Evolutionary conservation across 2,888 invertebrate species (phyloP).

Genomic region (Peribatodes rhomboidaria): DNA sequence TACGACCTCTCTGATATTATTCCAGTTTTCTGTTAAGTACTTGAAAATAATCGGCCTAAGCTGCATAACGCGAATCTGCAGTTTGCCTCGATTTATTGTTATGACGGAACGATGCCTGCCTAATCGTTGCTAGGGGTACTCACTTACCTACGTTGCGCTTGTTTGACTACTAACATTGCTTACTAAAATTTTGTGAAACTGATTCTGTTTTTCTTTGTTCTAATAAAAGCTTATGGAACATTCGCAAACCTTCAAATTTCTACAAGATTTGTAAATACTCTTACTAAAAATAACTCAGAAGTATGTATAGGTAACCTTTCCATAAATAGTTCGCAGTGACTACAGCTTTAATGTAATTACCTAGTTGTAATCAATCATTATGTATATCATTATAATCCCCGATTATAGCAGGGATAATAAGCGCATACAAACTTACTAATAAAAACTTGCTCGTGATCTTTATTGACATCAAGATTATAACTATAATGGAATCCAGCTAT

Average conservation of each 20-base stretch:
- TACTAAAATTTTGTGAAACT: too few relatives aligned
- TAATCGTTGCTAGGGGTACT: slow-evolving; percentile 3
- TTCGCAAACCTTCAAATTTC: too few relatives aligned
- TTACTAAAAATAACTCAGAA: too few relatives aligned
- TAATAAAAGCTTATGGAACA: too few relatives aligned
- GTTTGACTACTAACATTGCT: background rate
- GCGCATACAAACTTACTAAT: slow-evolving; percentile 22
- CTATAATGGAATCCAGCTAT: slow-evolving; percentile 71
- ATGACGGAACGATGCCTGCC: slow-evolving; percentile 15
- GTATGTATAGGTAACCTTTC: too few relatives aligned
- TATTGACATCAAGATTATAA: slow-evolving; percentile 70
- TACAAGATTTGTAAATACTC: too few relatives aligned
- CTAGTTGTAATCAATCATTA: background rate
- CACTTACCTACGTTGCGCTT: background rate
- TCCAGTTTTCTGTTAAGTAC: slow-evolving; percentile 76
- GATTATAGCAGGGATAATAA: background rate
- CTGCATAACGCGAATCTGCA: slow-evolving; percentile 68
- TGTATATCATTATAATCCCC: background rate
- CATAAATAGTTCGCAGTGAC: background rate
- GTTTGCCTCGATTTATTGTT: slow-evolving; percentile 65
- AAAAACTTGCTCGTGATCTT: slow-evolving; percentile 64
- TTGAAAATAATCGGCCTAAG: slow-evolving; percentile 78
- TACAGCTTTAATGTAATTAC: background rate
- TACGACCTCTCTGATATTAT: slow-evolving; percentile 81
- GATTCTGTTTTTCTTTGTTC: too few relatives aligned